phyloP scores from a whole-genome alignment of 1,140 invertebrate species.

The Ylistrum balloti region DNA sequence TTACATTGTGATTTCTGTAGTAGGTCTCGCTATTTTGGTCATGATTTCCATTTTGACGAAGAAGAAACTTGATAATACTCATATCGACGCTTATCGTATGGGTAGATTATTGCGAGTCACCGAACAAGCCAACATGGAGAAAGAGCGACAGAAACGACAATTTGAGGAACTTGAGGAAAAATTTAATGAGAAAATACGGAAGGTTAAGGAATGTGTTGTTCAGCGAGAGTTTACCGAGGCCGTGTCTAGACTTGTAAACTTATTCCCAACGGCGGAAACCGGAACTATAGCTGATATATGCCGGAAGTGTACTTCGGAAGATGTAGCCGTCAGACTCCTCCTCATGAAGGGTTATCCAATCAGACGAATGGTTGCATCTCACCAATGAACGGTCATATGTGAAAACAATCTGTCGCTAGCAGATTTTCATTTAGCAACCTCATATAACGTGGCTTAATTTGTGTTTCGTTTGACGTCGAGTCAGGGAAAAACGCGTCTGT shows the following conservation, averaged over 20 bases:
- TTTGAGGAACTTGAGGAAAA: constrained; percentile 35
- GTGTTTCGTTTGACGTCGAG: too few relatives aligned
- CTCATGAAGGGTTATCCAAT: constrained; percentile 52
- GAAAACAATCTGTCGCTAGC: too few relatives aligned
- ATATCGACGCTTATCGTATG: constrained; percentile 52
- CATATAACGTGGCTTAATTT: too few relatives aligned
- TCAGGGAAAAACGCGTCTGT: too few relatives aligned
- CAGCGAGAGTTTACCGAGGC: constrained; percentile 43
- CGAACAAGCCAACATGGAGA: constrained; percentile 50
- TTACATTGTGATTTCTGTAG: constrained; percentile 63
- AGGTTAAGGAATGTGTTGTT: background rate
- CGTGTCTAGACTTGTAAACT: constrained; percentile 47
- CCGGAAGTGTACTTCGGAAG: constrained; percentile 43
- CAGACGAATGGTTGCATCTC: background rate
- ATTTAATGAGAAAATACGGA: constrained; percentile 45
- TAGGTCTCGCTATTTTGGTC: background rate
- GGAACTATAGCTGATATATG: constrained; percentile 16
- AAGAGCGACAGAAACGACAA: constrained; percentile 39
- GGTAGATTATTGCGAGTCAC: constrained; percentile 52
- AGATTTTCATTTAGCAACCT: too few relatives aligned
- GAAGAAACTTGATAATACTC: constrained; percentile 52
- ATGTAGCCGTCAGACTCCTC: constrained; percentile 48
- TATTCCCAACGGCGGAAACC: constrained; percentile 52
- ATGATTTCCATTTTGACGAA: constrained; percentile 49
- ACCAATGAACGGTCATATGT: background rate